phyloP scores from a whole-genome alignment of 2,113 vertebrate genomes.

The Emydocephalus ijimae region DNA sequence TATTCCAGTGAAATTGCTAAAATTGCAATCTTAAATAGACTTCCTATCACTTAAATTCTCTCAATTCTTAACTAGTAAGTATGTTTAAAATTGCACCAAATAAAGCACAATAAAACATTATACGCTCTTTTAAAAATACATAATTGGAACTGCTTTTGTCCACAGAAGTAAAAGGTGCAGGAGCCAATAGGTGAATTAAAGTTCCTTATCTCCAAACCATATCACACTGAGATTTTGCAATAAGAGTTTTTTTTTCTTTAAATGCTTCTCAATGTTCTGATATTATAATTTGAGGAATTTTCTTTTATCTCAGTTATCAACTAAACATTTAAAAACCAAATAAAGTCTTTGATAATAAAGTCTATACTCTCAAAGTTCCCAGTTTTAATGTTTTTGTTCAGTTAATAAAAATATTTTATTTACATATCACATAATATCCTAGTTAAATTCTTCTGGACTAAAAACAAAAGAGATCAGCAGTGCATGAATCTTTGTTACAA shows the following conservation, averaged over 20 bases:
- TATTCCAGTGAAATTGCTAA: neutral
- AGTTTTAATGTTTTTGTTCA: conserved; percentile 7
- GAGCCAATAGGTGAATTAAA: neutral
- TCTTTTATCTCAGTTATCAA: neutral
- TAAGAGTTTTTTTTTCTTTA: neutral
- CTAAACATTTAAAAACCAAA: conserved; percentile 10
- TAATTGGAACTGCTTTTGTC: neutral
- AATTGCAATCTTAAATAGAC: neutral
- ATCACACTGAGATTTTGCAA: neutral
- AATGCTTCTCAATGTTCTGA: conserved; percentile 8
- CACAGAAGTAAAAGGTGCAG: neutral
- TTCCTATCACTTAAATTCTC: neutral
- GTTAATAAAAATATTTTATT: conserved; percentile 1
- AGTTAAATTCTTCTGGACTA: neutral
- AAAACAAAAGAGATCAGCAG: neutral
- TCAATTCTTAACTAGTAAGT: neutral
- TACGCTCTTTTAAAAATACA: neutral
- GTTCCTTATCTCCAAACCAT: neutral
- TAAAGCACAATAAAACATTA: neutral
- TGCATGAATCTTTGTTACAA: neutral
- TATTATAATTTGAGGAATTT: neutral
- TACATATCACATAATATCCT: conserved; percentile 13
- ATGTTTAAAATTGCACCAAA: neutral
- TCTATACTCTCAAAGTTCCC: neutral
- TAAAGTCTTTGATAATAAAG: neutral